phyloP scores from a whole-genome alignment of 2,888 invertebrate genomes.

The Drymonia ruficornis region DNA sequence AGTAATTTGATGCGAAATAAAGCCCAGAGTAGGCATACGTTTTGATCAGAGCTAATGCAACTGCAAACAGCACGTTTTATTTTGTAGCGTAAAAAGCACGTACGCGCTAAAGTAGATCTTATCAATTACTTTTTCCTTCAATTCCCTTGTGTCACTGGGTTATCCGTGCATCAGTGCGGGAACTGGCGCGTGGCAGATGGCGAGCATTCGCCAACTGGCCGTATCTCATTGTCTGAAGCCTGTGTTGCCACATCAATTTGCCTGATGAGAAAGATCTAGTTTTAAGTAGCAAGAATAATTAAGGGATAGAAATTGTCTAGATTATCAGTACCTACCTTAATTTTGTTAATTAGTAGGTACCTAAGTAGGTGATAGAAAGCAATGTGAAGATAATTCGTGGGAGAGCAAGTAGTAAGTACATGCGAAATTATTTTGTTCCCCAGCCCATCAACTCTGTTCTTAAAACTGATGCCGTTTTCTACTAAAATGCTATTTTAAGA shows the following conservation, averaged over 20 bases:
- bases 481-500: too few species aligned
- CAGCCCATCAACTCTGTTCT: too few species aligned
- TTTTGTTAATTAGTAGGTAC: too few species aligned
- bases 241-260: slow-evolving; percentile 45
- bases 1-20: too few species aligned
- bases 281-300: slow-evolving; percentile 5
- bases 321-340: background rate
- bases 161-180: slow-evolving; percentile 50
- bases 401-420: too few species aligned
- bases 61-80: too few species aligned
- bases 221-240: slow-evolving; percentile 53
- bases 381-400: too few species aligned
- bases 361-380: background rate
- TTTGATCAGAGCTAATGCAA: too few species aligned
- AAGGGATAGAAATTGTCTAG: background rate
- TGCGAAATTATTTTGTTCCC: too few species aligned
- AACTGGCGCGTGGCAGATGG: slow-evolving; percentile 71
- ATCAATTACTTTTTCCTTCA: slow-evolving; percentile 38
- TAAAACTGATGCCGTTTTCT: too few species aligned
- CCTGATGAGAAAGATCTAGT: slow-evolving; percentile 39
- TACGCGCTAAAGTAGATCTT: background rate
- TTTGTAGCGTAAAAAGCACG: too few species aligned
- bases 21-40: too few species aligned
- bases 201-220: slow-evolving; percentile 56
- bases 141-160: slow-evolving; percentile 51